Conservation (phyloP, 1,140 invertebrate genomes). For the Heliconius nattereri region DNA sequence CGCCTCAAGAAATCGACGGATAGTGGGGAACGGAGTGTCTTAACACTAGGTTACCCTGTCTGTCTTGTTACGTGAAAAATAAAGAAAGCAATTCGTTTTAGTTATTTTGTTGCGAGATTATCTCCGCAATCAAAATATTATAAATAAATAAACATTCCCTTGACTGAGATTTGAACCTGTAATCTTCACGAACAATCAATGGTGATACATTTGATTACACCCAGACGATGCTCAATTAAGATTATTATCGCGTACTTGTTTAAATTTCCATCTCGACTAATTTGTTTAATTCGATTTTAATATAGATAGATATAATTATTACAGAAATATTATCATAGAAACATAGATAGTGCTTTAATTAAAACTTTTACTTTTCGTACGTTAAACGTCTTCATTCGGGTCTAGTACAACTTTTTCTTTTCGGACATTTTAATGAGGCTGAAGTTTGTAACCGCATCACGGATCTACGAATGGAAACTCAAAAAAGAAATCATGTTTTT, state of each 20-base stretch:
- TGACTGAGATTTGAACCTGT: not conserved
- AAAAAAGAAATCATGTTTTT: slow-evolving; percentile 40
- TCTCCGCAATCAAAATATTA: no score
- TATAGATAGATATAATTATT: no score
- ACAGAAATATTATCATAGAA: not conserved
- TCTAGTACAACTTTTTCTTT: slow-evolving; percentile 18
- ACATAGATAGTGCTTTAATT: not conserved
- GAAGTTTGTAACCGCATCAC: slow-evolving; percentile 42
- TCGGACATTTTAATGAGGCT: slow-evolving; percentile 35
- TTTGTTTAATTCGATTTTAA: no score
- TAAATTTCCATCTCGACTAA: no score
- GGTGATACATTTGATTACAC: not conserved
- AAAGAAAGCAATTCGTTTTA: no score
- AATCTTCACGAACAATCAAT: not conserved
- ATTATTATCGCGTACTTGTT: not conserved
- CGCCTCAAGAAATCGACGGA: no score
- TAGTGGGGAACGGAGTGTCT: no score
- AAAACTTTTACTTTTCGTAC: slow-evolving; percentile 17
- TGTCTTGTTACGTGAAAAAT: no score
- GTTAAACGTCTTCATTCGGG: slow-evolving; percentile 14
- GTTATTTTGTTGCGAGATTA: no score
- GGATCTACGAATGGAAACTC: slow-evolving; percentile 30
- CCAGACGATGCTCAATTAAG: not conserved
- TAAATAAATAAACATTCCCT: no score
- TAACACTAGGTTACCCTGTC: no score